Percentiles rank a stretch among this genome's conserved stretches.
phyloP scores from a whole-genome alignment of 2,113 vertebrate genomes.

The Leptobrachium ailaonicum region DNA sequence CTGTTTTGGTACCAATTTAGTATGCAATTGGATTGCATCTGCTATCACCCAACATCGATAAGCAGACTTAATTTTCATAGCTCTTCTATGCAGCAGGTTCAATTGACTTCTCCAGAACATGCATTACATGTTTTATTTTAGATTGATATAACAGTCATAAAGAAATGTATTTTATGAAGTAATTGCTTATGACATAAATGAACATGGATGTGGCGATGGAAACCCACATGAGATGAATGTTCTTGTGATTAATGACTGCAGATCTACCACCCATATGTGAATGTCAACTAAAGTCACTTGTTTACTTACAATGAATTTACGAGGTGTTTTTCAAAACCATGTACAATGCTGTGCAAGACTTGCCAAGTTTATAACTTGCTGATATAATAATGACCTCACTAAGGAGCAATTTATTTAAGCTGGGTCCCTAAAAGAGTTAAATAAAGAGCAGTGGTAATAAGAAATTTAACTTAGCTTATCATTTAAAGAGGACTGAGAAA shows the following conservation, averaged over 20 bases:
- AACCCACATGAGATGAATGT: not conserved
- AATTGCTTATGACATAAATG: not conserved
- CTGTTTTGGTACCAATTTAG: too few species aligned
- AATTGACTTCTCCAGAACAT: not conserved
- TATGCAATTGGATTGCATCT: not conserved
- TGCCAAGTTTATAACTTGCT: slow-evolving; percentile 12
- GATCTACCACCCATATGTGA: slow-evolving; percentile 14
- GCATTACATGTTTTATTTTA: not conserved
- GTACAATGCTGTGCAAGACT: not conserved
- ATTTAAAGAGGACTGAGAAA: too few species aligned
- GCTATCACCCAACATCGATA: not conserved
- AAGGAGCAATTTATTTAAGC: not conserved
- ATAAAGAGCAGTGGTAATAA: not conserved
- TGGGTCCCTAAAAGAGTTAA: not conserved
- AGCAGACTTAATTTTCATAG: not conserved
- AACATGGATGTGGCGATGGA: not conserved
- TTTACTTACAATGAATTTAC: slow-evolving; percentile 16
- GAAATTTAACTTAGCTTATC: too few species aligned
- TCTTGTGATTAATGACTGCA: not conserved
- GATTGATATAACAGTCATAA: not conserved
- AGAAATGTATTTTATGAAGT: not conserved
- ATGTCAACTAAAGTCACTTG: slow-evolving; percentile 6
- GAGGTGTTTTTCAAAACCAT: slow-evolving; percentile 4
- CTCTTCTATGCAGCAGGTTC: not conserved
- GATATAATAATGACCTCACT: slow-evolving; percentile 5